phyloP scores from a whole-genome alignment of 2,888 invertebrate genomes.

The Barypeithes pellucidus region DNA sequence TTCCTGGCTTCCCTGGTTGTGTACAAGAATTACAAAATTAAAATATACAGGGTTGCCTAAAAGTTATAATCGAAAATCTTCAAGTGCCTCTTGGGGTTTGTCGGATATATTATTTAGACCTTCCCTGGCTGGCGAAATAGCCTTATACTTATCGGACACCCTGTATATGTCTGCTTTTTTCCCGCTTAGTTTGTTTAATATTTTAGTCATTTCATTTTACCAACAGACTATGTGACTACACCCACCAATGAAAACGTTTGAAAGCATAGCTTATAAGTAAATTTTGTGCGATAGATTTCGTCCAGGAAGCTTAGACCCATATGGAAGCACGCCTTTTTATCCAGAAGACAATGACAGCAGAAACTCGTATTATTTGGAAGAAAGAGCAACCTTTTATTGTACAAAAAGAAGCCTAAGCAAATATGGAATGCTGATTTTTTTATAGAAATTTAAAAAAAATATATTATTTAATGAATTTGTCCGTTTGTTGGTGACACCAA shows the following conservation, averaged over 20 bases:
- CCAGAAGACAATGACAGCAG: constrained; percentile 9
- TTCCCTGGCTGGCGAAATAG: too few species aligned
- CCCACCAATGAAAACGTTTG: not conserved
- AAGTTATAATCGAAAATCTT: too few species aligned
- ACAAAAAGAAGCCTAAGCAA: not conserved
- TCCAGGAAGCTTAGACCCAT: constrained; percentile 28
- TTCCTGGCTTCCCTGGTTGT: too few species aligned
- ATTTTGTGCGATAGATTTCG: constrained; percentile 33
- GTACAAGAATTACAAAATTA: too few species aligned
- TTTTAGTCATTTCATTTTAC: not conserved
- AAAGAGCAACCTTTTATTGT: constrained; percentile 24
- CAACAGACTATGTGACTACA: not conserved
- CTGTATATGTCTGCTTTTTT: too few species aligned
- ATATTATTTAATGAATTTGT: too few species aligned
- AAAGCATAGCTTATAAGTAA: not conserved
- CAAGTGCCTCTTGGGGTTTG: too few species aligned
- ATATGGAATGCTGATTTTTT: constrained; percentile 3
- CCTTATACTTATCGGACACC: too few species aligned
- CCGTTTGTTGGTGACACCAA: too few species aligned
- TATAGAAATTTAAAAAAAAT: not conserved
- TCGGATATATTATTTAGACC: too few species aligned
- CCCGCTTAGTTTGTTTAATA: not conserved
- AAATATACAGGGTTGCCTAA: too few species aligned
- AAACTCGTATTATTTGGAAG: not conserved
- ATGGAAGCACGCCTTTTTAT: constrained; percentile 30